Evolutionary conservation across 2,888 invertebrate genomes (phyloP).

Genomic region (Drosophila bunnanda): DNA sequence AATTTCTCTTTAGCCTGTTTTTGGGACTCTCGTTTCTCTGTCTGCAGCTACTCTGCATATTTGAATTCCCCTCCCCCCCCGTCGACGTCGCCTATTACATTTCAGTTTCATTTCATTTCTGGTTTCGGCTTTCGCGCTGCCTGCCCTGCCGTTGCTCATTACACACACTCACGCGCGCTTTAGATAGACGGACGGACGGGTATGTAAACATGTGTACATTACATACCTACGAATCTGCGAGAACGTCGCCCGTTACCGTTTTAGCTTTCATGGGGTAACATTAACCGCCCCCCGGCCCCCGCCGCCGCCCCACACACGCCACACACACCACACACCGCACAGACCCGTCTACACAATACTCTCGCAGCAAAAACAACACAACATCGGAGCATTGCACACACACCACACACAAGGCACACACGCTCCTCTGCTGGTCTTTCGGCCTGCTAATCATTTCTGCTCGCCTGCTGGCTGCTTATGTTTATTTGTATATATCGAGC

Average conservation of each 20-base stretch:
- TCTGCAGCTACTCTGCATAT: slow-evolving; percentile 37
- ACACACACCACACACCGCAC: neutral
- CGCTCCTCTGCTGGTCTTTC: slow-evolving; percentile 22
- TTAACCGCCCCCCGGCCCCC: slow-evolving; percentile 32
- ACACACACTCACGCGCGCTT: slow-evolving; percentile 48
- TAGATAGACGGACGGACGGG: slow-evolving; percentile 32
- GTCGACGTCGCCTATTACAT: slow-evolving; percentile 55
- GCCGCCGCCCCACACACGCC: slow-evolving; percentile 7
- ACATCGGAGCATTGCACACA: slow-evolving; percentile 46
- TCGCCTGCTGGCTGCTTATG: slow-evolving; percentile 79
- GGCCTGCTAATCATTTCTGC: slow-evolving; percentile 72
- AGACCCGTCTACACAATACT: slow-evolving; percentile 31
- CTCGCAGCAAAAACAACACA: slow-evolving; percentile 43
- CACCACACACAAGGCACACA: slow-evolving; percentile 42
- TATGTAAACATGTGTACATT: slow-evolving; percentile 50
- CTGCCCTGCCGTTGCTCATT: slow-evolving; percentile 58
- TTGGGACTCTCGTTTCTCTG: neutral
- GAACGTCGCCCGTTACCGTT: slow-evolving; percentile 69
- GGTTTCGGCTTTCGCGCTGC: slow-evolving; percentile 65
- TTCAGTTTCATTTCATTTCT: slow-evolving; percentile 76
- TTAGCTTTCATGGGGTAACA: slow-evolving; percentile 65
- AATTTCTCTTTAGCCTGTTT: too few species aligned
- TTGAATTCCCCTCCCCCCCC: slow-evolving; percentile 30
- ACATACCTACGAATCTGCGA: slow-evolving; percentile 73
- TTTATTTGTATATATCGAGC: slow-evolving; percentile 81